Conservation (phyloP, 2,113 vertebrate genomes). For the Edolisoma coerulescens region DNA sequence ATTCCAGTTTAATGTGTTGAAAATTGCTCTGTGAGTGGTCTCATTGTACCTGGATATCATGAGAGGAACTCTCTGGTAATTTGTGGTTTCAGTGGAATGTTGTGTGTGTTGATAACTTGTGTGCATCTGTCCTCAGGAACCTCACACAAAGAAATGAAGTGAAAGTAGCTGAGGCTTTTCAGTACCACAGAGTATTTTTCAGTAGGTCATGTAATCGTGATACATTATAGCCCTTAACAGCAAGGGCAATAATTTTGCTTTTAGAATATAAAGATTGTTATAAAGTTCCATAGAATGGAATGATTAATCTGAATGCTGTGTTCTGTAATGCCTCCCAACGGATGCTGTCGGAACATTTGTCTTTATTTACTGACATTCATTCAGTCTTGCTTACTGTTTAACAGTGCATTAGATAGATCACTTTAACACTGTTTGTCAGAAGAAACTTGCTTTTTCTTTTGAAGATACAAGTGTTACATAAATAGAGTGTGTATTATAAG, state of each 20-base stretch:
- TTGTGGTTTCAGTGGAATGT: neutral
- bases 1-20: neutral
- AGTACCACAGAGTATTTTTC: neutral
- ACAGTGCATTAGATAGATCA: neutral
- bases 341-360: neutral
- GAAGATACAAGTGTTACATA: neutral
- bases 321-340: neutral
- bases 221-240: neutral
- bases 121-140: neutral
- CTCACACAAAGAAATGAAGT: neutral
- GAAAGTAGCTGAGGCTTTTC: neutral
- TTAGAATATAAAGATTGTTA: neutral
- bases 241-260: neutral
- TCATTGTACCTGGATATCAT: fast-evolving
- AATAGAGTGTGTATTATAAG: neutral
- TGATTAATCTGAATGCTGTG: neutral
- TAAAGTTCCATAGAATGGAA: neutral
- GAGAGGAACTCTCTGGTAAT: neutral
- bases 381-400: neutral
- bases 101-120: neutral
- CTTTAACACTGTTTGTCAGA: neutral
- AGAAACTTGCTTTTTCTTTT: neutral
- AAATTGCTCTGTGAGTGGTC: neutral
- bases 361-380: neutral
- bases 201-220: neutral